These are phyloP conservation scores for Riptortus pedestris DNA, from an alignment of 1,140 invertebrate genomes.

Conservation along the genomic window DNA sequence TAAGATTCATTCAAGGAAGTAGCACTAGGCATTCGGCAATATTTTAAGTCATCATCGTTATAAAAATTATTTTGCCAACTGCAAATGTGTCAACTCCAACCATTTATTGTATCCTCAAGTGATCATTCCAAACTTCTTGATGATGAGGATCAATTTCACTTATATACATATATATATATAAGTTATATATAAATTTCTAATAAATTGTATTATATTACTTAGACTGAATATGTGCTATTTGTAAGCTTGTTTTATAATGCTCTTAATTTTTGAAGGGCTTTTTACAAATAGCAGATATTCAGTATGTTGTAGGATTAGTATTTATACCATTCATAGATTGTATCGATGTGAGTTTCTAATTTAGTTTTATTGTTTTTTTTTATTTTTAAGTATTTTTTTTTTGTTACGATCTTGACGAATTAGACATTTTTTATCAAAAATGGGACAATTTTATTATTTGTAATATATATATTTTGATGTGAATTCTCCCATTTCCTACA, in stretches of 20 bases:
- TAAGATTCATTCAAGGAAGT: background rate
- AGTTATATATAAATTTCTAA: slow-evolving; percentile 11
- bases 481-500: slow-evolving; percentile 12
- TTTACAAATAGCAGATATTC: slow-evolving; percentile 8
- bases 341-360: slow-evolving; percentile 4
- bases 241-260: background rate
- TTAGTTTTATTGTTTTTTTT: slow-evolving; percentile 11
- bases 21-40: background rate
- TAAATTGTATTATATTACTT: slow-evolving; percentile 13
- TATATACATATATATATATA: too few species aligned
- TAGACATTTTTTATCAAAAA: background rate
- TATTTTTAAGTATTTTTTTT: slow-evolving; percentile 1
- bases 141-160: too few species aligned
- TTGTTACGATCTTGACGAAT: background rate
- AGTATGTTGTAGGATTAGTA: background rate
- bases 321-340: slow-evolving; percentile 11
- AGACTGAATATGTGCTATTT: slow-evolving; percentile 8
- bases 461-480: slow-evolving; percentile 2
- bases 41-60: background rate
- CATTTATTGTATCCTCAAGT: background rate
- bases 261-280: slow-evolving; percentile 14
- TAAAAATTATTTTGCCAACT: background rate
- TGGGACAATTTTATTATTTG: slow-evolving; percentile 14
- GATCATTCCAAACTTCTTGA: slow-evolving; percentile 3
- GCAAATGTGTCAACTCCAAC: slow-evolving; percentile 2